Evolutionary conservation across 2,797 vertebrate species (phyloP).

Genomic region (Sebastes hubbsi): DNA sequence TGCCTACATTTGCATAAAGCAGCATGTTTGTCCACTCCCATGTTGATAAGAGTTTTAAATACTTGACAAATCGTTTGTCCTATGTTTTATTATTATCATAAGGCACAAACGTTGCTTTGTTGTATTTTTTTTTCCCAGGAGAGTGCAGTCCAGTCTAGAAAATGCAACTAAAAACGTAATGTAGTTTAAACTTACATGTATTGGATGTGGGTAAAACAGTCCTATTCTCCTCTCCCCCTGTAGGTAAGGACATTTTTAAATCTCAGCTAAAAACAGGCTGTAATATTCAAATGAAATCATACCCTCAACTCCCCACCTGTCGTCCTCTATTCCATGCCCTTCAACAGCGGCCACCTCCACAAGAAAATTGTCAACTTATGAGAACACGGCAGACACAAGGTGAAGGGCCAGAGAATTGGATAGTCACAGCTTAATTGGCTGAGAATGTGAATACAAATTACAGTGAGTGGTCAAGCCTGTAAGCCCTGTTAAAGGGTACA

Average conservation of each 20-base stretch:
- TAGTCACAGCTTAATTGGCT: slow-evolving; percentile 14
- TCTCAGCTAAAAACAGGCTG: background rate
- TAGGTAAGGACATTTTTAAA: background rate
- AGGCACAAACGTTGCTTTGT: no score
- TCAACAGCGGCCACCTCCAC: background rate
- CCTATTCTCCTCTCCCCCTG: background rate
- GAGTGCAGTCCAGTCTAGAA: background rate
- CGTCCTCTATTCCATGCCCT: background rate
- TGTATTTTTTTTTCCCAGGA: background rate
- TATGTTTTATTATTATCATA: no score
- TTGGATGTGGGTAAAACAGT: background rate
- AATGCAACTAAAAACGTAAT: background rate
- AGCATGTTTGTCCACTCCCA: no score
- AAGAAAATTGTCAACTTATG: slow-evolving; percentile 5
- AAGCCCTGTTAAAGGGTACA: background rate
- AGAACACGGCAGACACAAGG: background rate
- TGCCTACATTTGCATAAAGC: no score
- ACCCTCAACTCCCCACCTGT: background rate
- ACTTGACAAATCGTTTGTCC: no score
- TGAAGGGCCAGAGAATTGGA: background rate
- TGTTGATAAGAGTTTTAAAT: no score
- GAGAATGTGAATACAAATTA: slow-evolving; percentile 16
- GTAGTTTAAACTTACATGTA: background rate
- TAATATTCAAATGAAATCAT: slow-evolving; percentile 4
- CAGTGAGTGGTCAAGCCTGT: background rate